Conservation (phyloP, 2,797 vertebrate genomes). For the Myotis findleyi region DNA sequence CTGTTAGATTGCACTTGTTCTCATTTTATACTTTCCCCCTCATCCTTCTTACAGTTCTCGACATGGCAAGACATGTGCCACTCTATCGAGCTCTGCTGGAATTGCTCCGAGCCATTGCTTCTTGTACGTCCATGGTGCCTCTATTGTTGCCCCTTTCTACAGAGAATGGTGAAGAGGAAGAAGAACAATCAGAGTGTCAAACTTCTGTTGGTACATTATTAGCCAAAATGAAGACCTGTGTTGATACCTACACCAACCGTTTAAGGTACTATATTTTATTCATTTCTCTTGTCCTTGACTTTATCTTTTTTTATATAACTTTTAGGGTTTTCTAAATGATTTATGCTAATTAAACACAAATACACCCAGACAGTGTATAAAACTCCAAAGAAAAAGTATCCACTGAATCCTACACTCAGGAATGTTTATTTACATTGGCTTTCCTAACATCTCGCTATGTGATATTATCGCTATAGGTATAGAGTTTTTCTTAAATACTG, state of each 20-base stretch:
- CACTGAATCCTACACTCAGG: neutral
- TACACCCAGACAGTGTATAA: neutral
- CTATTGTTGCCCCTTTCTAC: slow-evolving; percentile 95
- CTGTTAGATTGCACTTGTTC: neutral
- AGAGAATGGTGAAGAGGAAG: slow-evolving; percentile 91
- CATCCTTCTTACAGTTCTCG: slow-evolving; percentile 91
- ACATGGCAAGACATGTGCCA: slow-evolving; percentile 99
- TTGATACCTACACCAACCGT: slow-evolving; percentile 98
- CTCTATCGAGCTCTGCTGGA: slow-evolving; percentile 97
- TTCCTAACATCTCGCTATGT: neutral
- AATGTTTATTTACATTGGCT: neutral
- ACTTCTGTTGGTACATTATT: slow-evolving; percentile 96
- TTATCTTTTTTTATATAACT: neutral
- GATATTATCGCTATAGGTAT: neutral
- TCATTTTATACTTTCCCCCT: slow-evolving; percentile 21
- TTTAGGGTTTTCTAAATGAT: neutral
- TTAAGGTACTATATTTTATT: slow-evolving; percentile 90
- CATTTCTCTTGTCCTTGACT: neutral
- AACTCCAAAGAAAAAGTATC: neutral
- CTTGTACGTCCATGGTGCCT: slow-evolving; percentile 95
- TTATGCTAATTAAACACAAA: neutral
- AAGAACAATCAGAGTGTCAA: slow-evolving; percentile 94
- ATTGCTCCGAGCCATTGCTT: slow-evolving; percentile 96
- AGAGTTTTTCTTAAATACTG: slow-evolving; percentile 9
- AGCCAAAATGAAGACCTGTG: slow-evolving; percentile 99